These are phyloP conservation scores for Anarhynchus alexandrinus DNA, from an alignment of 2,113 vertebrate genomes.

Conservation along the genomic window DNA sequence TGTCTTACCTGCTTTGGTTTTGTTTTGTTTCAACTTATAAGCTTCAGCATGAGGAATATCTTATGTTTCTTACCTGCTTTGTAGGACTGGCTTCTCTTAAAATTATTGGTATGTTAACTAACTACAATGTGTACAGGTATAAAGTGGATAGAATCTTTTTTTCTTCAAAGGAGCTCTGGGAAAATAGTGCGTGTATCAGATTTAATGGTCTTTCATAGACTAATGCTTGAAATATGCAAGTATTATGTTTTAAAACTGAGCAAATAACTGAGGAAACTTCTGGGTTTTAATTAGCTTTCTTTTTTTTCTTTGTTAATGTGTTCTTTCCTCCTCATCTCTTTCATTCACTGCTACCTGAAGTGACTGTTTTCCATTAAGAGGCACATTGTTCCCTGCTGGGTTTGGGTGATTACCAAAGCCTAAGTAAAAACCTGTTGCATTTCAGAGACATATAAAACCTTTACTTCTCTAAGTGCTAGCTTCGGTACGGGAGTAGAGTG, in stretches of 20 bases:
- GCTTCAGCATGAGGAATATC: not conserved
- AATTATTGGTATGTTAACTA: not conserved
- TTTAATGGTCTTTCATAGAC: not conserved
- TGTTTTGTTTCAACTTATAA: not conserved
- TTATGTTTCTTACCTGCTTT: not conserved
- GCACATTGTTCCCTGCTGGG: not conserved
- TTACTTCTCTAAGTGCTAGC: not conserved
- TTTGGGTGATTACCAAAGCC: not conserved
- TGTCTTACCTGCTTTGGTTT: not conserved
- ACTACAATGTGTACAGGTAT: not conserved
- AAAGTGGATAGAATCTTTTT: not conserved
- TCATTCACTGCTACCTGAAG: not conserved
- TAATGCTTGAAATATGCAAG: not conserved
- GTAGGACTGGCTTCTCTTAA: not conserved
- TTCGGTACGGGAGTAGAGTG: not conserved
- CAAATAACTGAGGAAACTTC: not conserved
- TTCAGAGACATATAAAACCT: not conserved
- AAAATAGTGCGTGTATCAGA: not conserved
- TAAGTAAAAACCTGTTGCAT: not conserved
- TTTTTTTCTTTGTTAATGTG: not conserved
- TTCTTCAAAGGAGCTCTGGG: not conserved
- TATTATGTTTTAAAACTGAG: not conserved
- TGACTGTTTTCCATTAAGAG: not conserved
- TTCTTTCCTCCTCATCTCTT: not conserved
- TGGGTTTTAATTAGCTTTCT: not conserved